Evolutionary conservation across 2,888 invertebrate genomes (phyloP), one percentile per base, ranked within the genome.

Genomic region (Syritta pipiens): DNA sequence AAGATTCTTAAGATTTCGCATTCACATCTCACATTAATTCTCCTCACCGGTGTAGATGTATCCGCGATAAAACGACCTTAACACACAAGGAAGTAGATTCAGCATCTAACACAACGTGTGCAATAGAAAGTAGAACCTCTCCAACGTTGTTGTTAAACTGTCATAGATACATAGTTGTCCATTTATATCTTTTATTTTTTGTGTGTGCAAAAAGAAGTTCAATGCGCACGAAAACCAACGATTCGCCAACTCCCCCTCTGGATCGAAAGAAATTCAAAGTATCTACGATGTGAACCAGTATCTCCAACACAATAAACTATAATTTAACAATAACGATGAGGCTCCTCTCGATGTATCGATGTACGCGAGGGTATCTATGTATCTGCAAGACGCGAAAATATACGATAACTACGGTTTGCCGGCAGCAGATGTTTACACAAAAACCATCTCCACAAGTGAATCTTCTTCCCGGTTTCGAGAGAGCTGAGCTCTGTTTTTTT

Each of bases 401-500:
- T 17, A 17, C 37, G 37, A 17, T 37, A 17, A 17, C 12, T 32
- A 7, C 19, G 37, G n/a, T n/a, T 9, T 37, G 37, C 37, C 37
- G 14, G 37, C 37, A 37, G 37, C 37, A 44, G 44, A 22, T 22
- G 24, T 44, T 44, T 44, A 10, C 20, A 44, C 24, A 44, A 12
- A 22, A 44, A 44, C 10, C 44, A 22, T 12, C 26, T 26, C 7
- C 22, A 53, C 35, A 68, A 55, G 55, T 62, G 75, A 62, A 55
- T 75, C 75, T 75, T 75, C 75, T 75, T 75, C 75, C 75, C 75
- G 62, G 68, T 75, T 62, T 55, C 44, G 46, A 53, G 51, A 42
- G 42, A 9, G 28, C 32, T 32, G 6, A 26, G 51, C 7, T 37
- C 6, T 37, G 14, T 10, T 37, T 48, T 3, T 53, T 17, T 28